Base-by-base conservation (phyloP, 1,140 invertebrate species). In the Procambarus virginalis region DNA sequence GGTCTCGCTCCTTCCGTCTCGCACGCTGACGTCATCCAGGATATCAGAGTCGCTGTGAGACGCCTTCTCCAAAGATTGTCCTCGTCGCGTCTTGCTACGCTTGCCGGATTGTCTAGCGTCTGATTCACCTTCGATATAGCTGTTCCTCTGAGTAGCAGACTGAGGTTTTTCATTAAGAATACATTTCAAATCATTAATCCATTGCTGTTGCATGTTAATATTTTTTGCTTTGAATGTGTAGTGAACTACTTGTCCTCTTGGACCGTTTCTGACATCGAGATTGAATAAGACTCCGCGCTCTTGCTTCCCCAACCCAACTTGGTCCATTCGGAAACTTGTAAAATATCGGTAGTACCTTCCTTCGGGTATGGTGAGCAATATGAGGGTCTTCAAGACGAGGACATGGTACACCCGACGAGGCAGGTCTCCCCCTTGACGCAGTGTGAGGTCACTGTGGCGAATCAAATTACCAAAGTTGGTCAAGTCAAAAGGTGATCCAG, bases 191-290 rank as follows among this genome's bases (percentile, higher is more conserved):
- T 89, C 84, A 12, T 84, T 79, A 76, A 91, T 85, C 91, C 91
- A 91, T 45, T 73, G 78, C 20, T 91, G 91, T 78, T 91, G 91
- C n/a, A 81, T 60, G 49, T 80, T 84, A 20, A 91, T 86, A n/a
- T 85, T 91, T 49, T 85, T 91, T 3, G 91, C 87, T 68, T 91
- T 91, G 64, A 91, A 91, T 17, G 49, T 48, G 49, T 91, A 86
- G 12, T 46, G 46, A 17, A 81, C 48, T 0, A 12, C 60, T 45
- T 73, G 79, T 58, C 84, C 87, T 81, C 82, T 51, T 14, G 83
- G 86, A 12, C 86, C 91, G 75, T 91, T 91, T 34, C 80, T 85
- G 68, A 89, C 91, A 9, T 85, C 51, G 10, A 91, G 81, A 6
- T 83, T 76, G 51, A 91, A 91, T 34, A 86, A 49, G 17, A 86